Percentiles rank a stretch among this genome's conserved stretches.
Conservation (phyloP, 92 coral and sea anemone species). For the Parazoanthus swiftii region DNA sequence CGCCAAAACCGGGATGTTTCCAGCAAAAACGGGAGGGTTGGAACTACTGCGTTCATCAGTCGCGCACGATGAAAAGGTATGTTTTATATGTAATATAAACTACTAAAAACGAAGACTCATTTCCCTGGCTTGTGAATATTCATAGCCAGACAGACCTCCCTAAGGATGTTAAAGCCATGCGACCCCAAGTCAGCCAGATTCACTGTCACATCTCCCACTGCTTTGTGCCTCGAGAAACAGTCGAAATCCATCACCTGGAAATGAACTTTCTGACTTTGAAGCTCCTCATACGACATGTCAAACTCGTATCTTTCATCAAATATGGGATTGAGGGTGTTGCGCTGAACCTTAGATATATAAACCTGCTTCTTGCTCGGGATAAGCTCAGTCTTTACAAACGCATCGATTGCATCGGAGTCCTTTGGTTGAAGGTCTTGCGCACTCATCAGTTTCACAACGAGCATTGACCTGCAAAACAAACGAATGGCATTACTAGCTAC, state of each 20-base stretch:
- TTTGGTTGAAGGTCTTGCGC: slow-evolving; percentile 78
- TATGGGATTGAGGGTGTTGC: slow-evolving; percentile 79
- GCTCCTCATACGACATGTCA: slow-evolving; percentile 80
- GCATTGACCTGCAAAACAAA: slow-evolving; percentile 54
- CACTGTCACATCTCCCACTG: slow-evolving; percentile 82
- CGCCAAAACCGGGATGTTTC: too few relatives aligned
- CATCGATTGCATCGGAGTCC: slow-evolving; percentile 73
- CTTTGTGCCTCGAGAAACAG: slow-evolving; percentile 78
- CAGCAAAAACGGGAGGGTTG: too few relatives aligned
- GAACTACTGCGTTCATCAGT: too few relatives aligned
- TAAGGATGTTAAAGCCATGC: slow-evolving; percentile 81
- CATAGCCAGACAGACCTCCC: slow-evolving; percentile 88
- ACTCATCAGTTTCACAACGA: slow-evolving; percentile 65
- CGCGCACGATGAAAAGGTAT: not conserved
- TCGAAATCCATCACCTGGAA: slow-evolving; percentile 85
- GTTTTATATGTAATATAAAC: not conserved
- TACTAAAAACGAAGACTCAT: not conserved
- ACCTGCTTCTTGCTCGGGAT: slow-evolving; percentile 84
- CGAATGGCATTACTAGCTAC: not conserved
- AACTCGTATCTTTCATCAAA: slow-evolving; percentile 86
- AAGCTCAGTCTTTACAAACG: slow-evolving; percentile 85
- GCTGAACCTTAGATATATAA: slow-evolving; percentile 78
- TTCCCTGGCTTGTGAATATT: slow-evolving; percentile 67
- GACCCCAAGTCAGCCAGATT: slow-evolving; percentile 82
- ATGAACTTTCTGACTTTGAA: slow-evolving; percentile 76